Evolutionary conservation across 2,888 invertebrate species (phyloP).

Genomic region (Deilephila elpenor): DNA sequence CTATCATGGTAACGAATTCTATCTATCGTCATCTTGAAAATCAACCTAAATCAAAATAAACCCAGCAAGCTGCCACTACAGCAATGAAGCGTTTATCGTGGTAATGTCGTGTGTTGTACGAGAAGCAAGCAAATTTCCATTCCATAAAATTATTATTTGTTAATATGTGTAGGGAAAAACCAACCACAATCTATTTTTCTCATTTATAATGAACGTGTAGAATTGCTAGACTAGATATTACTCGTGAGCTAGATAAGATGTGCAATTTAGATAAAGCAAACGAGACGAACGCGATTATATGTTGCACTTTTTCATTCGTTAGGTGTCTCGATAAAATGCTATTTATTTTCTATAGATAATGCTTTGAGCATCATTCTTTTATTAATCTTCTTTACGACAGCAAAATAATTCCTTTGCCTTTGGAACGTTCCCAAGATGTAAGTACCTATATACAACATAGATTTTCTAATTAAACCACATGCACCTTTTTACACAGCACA

Average conservation of each 20-base stretch:
- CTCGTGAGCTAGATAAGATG: constrained; percentile 4
- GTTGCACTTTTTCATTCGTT: constrained; percentile 28
- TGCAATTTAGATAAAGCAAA: constrained; percentile 25
- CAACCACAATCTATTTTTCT: background rate
- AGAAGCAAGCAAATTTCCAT: too few species aligned
- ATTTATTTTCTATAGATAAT: constrained; percentile 39
- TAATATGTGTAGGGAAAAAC: background rate
- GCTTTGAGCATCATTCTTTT: background rate
- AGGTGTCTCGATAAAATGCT: constrained; percentile 40
- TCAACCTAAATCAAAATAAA: too few species aligned
- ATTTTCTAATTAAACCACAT: too few species aligned
- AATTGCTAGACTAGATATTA: constrained; percentile 10
- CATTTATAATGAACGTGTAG: background rate
- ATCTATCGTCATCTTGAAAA: too few species aligned
- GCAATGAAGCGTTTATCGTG: too few species aligned
- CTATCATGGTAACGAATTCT: too few species aligned
- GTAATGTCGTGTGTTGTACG: too few species aligned
- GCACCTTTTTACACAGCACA: too few species aligned
- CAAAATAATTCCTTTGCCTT: too few species aligned
- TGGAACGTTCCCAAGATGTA: too few species aligned
- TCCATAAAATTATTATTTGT: background rate
- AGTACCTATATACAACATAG: too few species aligned
- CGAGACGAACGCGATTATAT: constrained; percentile 5
- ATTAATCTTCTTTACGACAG: background rate
- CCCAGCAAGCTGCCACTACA: too few species aligned